Base-by-base conservation (phyloP, 2,888 invertebrate genomes). In the Scrobipalpa atriplicella region DNA sequence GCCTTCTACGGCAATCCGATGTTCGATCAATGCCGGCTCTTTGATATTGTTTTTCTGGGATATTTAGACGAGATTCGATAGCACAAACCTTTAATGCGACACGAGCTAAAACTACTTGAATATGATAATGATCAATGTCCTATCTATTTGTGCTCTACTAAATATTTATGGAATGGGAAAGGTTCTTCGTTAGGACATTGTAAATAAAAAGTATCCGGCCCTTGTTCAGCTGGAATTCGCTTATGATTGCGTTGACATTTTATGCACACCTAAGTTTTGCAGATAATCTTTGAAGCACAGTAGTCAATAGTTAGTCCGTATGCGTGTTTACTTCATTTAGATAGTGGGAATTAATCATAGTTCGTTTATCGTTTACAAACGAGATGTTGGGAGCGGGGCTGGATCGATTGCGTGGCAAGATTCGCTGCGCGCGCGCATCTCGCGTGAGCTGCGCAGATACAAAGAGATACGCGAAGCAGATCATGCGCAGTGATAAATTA, bases 1-100 rank as follows among this genome's bases (percentile, higher is more conserved):
- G 67, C 91, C 91, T 80, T 90, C 78, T 92, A 90, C 75, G 90
- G 91, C 79, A 85, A 88, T 89, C 88, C 80, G 77, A 78, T 79
- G 80, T 82, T 82, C 79, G 82, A 89, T 89, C 87, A 81, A 79
- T 77, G 84, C 81, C 81, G 81, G 78, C 76, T 73, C 81, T 84
- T 85, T 83, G 81, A 87, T 85, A 88, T 87, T 83, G 84, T 86
- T 83, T 81, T 81, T 80, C 75, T 80, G 72, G 82, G 82, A 82
- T 80, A 81, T 81, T 81, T 81, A 80, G 81, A 83, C 75, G 81
- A 80, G 79, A 82, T 85, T 84, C 80, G 83, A 85, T 82, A 78
- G 71, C 70, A 71, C 67, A 68, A 67, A 62, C 67, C 70, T 74
- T 74, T 73, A 75, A 75, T 75, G 70, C 69, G 67, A 69, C 72